Percentiles rank a stretch among this genome's conserved stretches.
Conservation (phyloP, 2,888 invertebrate species). For the Dicroscelio sp. region DNA sequence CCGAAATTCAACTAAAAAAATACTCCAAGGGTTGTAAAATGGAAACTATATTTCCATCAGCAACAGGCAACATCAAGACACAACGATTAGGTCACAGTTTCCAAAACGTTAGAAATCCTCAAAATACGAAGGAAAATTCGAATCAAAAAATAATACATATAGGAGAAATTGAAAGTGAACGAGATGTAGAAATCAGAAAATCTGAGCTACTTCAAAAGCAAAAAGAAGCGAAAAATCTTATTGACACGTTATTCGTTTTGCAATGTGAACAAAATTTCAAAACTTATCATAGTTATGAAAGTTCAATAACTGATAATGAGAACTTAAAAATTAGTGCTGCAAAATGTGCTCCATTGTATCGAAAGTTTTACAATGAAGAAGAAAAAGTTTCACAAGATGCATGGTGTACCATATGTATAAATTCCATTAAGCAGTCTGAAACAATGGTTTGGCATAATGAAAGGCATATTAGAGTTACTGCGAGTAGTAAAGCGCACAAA, state of each 20-base stretch:
- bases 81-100: no score
- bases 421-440: conserved; percentile 5
- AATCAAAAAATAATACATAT: no score
- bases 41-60: no score
- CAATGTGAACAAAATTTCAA: background rate
- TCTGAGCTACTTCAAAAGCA: background rate
- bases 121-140: no score
- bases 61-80: no score
- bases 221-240: background rate
- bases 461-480: conserved; percentile 1
- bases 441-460: conserved; percentile 13
- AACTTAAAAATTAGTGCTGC: background rate
- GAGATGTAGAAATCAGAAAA: background rate
- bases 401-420: background rate
- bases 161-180: background rate
- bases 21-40: background rate
- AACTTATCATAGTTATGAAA: background rate
- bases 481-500: background rate
- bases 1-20: background rate
- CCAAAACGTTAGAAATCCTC: no score
- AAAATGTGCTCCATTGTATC: background rate
- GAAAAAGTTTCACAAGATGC: background rate
- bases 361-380: conserved; percentile 3
- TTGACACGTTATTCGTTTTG: background rate
- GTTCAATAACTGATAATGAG: background rate